Evolutionary conservation across 1,140 invertebrate genomes (phyloP).

Genomic region (Fopius arisanus): DNA sequence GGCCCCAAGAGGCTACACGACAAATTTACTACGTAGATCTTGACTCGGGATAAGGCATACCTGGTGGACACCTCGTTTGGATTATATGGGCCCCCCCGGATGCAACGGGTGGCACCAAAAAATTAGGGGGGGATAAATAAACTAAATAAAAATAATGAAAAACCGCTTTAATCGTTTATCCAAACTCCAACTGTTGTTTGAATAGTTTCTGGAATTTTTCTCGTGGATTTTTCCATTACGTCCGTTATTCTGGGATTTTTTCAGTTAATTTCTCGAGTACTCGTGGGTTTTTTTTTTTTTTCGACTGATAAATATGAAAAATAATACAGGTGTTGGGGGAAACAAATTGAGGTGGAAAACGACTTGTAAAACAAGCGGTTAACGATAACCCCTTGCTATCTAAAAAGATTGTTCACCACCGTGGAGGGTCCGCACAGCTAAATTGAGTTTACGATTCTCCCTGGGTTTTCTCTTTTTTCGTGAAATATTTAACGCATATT

Average conservation of each 20-base stretch:
- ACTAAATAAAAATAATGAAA: background rate
- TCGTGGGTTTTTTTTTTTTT: background rate
- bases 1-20: conserved; percentile 44
- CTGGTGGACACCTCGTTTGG: conserved; percentile 56
- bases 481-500: background rate
- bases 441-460: conserved; percentile 31
- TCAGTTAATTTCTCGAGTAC: too few relatives aligned
- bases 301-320: background rate
- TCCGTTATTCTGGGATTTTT: too few relatives aligned
- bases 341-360: conserved; percentile 53
- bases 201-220: too few relatives aligned
- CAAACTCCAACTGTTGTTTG: too few relatives aligned
- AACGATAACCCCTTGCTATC: conserved; percentile 53
- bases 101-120: conserved; percentile 32
- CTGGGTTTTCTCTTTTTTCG: background rate
- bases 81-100: conserved; percentile 33
- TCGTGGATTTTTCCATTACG: background rate
- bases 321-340: conserved; percentile 42
- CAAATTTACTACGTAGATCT: conserved; percentile 60
- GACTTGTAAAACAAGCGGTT: conserved; percentile 66
- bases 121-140: background rate
- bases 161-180: conserved; percentile 15
- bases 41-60: conserved; percentile 55
- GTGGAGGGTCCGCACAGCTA: conserved; percentile 26
- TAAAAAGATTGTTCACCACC: background rate